A percentile compares a stretch with the other conserved stretches of the same genome.
Conservation (phyloP, 1,140 invertebrate species). For the Pteromalus puparum region DNA sequence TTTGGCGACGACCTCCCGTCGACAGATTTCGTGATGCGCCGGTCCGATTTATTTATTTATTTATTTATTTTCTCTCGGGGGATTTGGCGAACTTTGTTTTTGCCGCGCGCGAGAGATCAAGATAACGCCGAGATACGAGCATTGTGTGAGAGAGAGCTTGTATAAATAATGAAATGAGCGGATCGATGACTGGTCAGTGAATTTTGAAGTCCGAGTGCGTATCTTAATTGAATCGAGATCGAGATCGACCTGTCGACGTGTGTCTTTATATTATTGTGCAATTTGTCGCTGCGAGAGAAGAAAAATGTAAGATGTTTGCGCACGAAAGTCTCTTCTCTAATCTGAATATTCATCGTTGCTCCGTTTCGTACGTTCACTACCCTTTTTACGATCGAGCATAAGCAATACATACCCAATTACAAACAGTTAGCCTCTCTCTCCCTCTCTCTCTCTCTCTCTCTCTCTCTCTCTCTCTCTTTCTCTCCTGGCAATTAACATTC, state of each 20-base stretch:
- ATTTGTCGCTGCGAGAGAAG: too few species aligned
- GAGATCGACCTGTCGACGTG: neutral
- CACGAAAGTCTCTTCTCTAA: neutral
- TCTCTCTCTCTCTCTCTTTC: too few species aligned
- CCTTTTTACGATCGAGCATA: constrained; percentile 7
- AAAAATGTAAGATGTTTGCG: too few species aligned
- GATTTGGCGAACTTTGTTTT: constrained; percentile 37
- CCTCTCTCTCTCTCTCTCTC: too few species aligned
- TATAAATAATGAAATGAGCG: constrained; percentile 38
- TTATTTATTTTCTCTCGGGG: neutral
- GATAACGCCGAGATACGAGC: neutral
- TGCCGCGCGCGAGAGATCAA: neutral
- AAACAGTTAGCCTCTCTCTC: neutral
- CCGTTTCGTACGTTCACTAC: neutral
- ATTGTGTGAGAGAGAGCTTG: neutral
- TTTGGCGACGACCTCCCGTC: constrained; percentile 57
- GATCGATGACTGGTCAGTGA: constrained; percentile 32
- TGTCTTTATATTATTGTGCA: too few species aligned
- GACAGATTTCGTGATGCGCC: constrained; percentile 3
- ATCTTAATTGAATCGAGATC: neutral
- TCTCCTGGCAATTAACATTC: constrained; percentile 27
- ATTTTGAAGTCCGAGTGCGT: neutral
- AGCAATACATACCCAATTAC: constrained; percentile 1
- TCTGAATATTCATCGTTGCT: neutral
- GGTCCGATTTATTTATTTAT: neutral